Conservation (phyloP, 2,113 vertebrate genomes). For the Rhombomys opimus region DNA sequence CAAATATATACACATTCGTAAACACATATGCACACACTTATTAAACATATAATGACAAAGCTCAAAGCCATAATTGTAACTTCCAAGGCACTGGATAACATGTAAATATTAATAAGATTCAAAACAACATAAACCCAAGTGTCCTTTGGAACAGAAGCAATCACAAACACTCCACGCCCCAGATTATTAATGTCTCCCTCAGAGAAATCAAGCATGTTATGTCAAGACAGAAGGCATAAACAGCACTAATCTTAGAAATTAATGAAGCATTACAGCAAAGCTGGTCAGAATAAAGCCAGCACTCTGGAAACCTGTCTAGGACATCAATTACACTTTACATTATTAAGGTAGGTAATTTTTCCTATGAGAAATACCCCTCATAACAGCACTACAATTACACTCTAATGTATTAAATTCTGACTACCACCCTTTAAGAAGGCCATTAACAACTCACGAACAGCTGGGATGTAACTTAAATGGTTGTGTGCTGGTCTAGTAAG, state of each 20-base stretch:
- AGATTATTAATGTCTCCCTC: background rate
- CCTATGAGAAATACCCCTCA: background rate
- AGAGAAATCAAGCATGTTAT: background rate
- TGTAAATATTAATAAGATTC: background rate
- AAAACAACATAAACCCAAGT: background rate
- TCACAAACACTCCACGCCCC: background rate
- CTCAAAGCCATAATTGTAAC: slow-evolving; percentile 17
- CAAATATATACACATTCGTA: background rate
- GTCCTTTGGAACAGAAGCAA: slow-evolving; percentile 16
- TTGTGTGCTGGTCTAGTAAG: no score
- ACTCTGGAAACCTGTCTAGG: background rate
- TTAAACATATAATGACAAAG: background rate
- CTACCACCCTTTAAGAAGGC: background rate
- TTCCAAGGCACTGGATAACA: background rate
- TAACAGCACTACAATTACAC: background rate
- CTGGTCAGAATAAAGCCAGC: background rate
- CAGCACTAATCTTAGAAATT: slow-evolving; percentile 22
- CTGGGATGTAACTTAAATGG: background rate
- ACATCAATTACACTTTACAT: background rate
- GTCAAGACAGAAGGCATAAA: slow-evolving; percentile 37
- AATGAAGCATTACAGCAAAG: slow-evolving; percentile 21
- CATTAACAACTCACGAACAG: background rate
- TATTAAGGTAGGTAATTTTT: background rate
- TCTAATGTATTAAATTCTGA: slow-evolving; percentile 32
- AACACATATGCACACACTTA: background rate